Evolutionary conservation across 2,888 invertebrate species (phyloP), one percentile per base, ranked within the genome.

Genomic region (Trachelus stipa): DNA sequence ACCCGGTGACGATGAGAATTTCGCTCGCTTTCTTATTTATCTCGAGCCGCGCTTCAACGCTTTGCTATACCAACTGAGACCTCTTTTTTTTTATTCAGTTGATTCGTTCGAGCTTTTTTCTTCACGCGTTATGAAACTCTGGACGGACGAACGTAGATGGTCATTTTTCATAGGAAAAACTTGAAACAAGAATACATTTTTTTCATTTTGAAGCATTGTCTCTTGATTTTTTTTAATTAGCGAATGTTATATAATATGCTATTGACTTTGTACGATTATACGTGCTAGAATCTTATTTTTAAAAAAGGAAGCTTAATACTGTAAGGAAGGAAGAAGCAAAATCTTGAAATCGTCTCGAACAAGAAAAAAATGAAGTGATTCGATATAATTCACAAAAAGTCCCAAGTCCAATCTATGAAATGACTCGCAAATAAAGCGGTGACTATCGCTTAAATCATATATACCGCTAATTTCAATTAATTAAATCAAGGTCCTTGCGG

Each of bases 381-480:
- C 56, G 23, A 56, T 56, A 12, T 31, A 71, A 34, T 30, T 30
- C 30, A 71, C 71, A 34, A 71, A 30, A 23, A 15, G 71, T 15
- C 9, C 30, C 15, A 30, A 34, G 15, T 23, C 71, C 31, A 71
- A 71, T 71, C 71, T 31, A 30, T 12, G 31, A 11, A 34, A 3
- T 71, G 71, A 71, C 71, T 71, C 30, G 30, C 31, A 34, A 71
- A 71, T 30, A 33, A 11, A 12, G 71, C 71, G 71, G 71, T 34
- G 71, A 71, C 71, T 71, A 71, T 71, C 71, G 71, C 30, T 71
- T 71, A 30, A 31, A 30, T 71, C 34, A 34, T 33, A 30, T 68
- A 33, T 30, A 34, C 71, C 71, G 71, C 30, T 73, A 71, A 35
- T 76, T 30, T 35, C 37, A 71, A 76, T 76, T 40, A 23, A 73